These are phyloP conservation scores for Drosophila tanythrix DNA, from an alignment of 2,888 invertebrate species.

Conservation along the genomic window DNA sequence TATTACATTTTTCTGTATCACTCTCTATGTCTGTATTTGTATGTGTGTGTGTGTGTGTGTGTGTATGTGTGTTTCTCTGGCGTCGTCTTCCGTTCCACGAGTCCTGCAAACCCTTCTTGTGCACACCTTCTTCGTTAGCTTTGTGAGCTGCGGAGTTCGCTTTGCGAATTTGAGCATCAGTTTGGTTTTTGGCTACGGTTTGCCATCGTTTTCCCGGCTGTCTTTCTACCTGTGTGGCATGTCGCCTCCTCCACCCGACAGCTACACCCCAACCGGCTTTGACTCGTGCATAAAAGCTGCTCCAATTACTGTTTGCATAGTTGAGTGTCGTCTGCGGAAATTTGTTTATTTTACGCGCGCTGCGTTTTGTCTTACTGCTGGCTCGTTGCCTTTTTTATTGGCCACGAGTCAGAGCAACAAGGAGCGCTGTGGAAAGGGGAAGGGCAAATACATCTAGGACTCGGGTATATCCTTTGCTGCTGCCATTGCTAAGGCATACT, in stretches of 20 bases:
- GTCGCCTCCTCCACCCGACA: constrained; percentile 5
- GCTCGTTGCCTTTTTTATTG: constrained; percentile 61
- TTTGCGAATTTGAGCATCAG: constrained; percentile 65
- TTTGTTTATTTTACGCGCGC: constrained; percentile 79
- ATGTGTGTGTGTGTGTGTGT: neutral
- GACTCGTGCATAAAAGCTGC: constrained; percentile 65
- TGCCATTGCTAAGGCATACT: constrained; percentile 69
- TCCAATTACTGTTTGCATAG: constrained; percentile 81
- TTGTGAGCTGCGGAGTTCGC: constrained; percentile 48
- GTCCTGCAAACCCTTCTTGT: constrained; percentile 33
- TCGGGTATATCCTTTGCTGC: constrained; percentile 42
- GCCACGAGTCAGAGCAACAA: constrained; percentile 36
- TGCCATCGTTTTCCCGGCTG: constrained; percentile 53
- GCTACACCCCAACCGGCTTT: constrained; percentile 12
- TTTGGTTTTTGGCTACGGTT: constrained; percentile 66
- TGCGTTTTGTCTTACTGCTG: constrained; percentile 70
- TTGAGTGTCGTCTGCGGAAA: constrained; percentile 78
- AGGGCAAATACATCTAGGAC: constrained; percentile 22
- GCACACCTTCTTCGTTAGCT: constrained; percentile 55
- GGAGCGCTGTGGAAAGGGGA: neutral
- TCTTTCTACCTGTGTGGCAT: constrained; percentile 43
- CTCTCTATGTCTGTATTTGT: neutral
- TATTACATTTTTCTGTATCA: constrained; percentile 53
- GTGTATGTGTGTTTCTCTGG: constrained; percentile 1
- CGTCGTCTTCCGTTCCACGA: constrained; percentile 52